Evolutionary conservation across 2,113 vertebrate genomes (phyloP).

Genomic region (Petrocephalus microphthalmus): DNA sequence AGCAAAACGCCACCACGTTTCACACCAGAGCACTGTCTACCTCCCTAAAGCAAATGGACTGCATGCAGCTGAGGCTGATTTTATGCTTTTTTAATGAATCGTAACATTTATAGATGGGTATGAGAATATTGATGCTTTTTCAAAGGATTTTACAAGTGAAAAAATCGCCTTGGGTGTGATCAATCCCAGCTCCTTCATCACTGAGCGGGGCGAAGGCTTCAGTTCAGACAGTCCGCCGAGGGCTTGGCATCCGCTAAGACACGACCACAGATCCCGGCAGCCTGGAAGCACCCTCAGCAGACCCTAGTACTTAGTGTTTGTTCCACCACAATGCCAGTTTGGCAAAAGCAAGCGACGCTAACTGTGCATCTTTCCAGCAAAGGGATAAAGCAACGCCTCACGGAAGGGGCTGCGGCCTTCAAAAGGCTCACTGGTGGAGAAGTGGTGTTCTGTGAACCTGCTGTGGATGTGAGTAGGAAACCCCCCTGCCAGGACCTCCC

Average conservation of each 20-base stretch:
- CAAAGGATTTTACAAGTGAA: not conserved
- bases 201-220: not conserved
- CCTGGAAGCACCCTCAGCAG: not conserved
- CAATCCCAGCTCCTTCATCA: not conserved
- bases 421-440: not conserved
- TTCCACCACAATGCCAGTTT: not conserved
- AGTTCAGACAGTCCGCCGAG: not conserved
- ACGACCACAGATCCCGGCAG: not conserved
- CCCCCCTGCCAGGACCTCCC: not conserved
- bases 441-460: not conserved
- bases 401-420: not conserved
- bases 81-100: not conserved
- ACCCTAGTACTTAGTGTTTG: not conserved
- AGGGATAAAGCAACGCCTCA: not conserved
- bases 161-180: not conserved
- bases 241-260: not conserved
- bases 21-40: not conserved
- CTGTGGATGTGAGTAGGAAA: not conserved
- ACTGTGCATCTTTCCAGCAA: not conserved
- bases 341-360: not conserved
- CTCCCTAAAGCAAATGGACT: slow-evolving; percentile 4
- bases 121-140: not conserved
- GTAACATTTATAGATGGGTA: not conserved
- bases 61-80: not conserved
- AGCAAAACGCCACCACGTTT: not conserved